phyloP scores from a whole-genome alignment of 2,797 vertebrate genomes.

The Myioborus melanocephalus region DNA sequence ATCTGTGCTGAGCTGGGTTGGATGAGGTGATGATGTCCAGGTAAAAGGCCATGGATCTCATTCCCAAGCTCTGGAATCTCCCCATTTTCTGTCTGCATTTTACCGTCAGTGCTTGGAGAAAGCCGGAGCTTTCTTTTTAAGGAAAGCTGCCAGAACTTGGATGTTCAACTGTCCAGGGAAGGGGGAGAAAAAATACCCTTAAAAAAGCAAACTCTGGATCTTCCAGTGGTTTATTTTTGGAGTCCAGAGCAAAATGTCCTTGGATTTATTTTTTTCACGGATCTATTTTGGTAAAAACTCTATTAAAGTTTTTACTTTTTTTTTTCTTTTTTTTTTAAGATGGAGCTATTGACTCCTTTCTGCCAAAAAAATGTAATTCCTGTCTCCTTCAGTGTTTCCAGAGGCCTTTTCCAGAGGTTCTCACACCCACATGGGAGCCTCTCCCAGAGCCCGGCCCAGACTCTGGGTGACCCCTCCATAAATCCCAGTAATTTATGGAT shows the following conservation, averaged over 20 bases:
- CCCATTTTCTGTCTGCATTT: not conserved
- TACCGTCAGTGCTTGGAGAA: not conserved
- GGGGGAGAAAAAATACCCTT: not conserved
- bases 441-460: not conserved
- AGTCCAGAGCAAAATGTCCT: not conserved
- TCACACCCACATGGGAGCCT: constrained; percentile 58
- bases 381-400: constrained; percentile 63
- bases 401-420: constrained; percentile 54
- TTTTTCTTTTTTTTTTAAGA: too few relatives aligned
- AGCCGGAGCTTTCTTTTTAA: not conserved
- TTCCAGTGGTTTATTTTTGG: constrained; percentile 23
- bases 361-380: constrained; percentile 48
- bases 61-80: not conserved
- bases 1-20: not conserved
- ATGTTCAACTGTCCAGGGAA: not conserved
- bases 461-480: not conserved
- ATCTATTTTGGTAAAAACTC: not conserved
- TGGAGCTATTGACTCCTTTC: not conserved
- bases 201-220: not conserved
- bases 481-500: constrained; percentile 27
- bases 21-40: not conserved
- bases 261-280: constrained; percentile 9
- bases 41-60: not conserved
- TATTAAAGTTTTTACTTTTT: not conserved
- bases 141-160: not conserved